Evolutionary conservation across 2,113 vertebrate genomes (phyloP).

Genomic region (Oreochromis niloticus): DNA sequence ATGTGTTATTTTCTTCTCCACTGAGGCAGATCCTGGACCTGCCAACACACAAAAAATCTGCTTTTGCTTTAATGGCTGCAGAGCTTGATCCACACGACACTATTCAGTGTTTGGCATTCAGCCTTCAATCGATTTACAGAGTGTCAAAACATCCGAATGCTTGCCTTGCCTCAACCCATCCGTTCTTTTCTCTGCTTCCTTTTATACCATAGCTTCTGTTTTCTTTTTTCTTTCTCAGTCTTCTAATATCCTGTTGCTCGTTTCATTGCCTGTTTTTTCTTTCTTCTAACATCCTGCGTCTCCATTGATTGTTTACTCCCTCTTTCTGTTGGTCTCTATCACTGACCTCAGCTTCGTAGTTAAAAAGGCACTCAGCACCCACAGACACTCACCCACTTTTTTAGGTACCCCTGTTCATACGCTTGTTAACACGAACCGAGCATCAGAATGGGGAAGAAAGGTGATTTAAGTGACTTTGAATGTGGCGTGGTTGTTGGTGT

Average conservation of each 20-base stretch:
- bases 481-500: too few relatives aligned
- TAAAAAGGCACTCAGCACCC: neutral
- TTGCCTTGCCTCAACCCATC: neutral
- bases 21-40: conserved; percentile 7
- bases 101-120: neutral
- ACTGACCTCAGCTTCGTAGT: neutral
- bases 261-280: neutral
- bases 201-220: neutral
- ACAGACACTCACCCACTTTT: neutral
- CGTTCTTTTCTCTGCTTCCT: neutral
- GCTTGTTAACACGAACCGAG: neutral
- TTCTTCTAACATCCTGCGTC: neutral
- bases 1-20: conserved; percentile 9
- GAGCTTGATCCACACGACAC: neutral
- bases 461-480: too few relatives aligned
- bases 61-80: conserved; percentile 15
- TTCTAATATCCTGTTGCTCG: neutral
- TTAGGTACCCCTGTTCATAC: neutral
- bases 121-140: conserved; percentile 30
- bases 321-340: neutral
- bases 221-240: neutral
- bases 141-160: conserved; percentile 30
- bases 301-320: neutral
- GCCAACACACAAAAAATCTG: conserved; percentile 5
- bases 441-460: neutral